A percentile compares a stretch with the other conserved stretches of the same genome.
phyloP scores from a whole-genome alignment of 2,797 vertebrate species.

The Taenioides sp. region DNA sequence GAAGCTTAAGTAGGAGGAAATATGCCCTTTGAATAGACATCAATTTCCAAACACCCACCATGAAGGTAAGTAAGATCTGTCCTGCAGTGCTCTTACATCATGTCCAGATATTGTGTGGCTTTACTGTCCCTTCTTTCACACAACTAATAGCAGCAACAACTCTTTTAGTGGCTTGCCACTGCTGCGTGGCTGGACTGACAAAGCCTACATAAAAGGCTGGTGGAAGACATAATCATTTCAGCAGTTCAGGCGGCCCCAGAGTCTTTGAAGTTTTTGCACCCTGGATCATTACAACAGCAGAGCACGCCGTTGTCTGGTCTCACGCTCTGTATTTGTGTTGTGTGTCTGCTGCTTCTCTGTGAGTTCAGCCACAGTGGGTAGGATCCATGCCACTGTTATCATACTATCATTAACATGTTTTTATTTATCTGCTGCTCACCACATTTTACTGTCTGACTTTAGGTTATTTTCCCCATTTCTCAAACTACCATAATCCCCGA shows the following conservation, averaged over 20 bases:
- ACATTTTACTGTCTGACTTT: slow-evolving; percentile 27
- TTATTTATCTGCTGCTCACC: slow-evolving; percentile 38
- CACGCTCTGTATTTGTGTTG: slow-evolving; percentile 32
- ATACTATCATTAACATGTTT: slow-evolving; percentile 48
- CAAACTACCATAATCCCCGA: slow-evolving; percentile 59
- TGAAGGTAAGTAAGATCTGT: slow-evolving; percentile 61
- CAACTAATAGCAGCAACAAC: slow-evolving; percentile 74
- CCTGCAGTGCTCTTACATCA: slow-evolving; percentile 45
- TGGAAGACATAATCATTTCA: slow-evolving; percentile 63
- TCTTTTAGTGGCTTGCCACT: slow-evolving; percentile 47
- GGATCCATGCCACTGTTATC: slow-evolving; percentile 36
- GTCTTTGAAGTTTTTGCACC: slow-evolving; percentile 58
- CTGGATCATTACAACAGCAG: slow-evolving; percentile 57
- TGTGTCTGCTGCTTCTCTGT: slow-evolving; percentile 30
- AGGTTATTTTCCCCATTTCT: slow-evolving; percentile 28
- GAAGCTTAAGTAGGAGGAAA: slow-evolving; percentile 54
- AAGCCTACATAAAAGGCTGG: slow-evolving; percentile 62
- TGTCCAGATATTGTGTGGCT: slow-evolving; percentile 54
- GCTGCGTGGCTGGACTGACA: slow-evolving; percentile 57
- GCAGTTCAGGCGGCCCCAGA: slow-evolving; percentile 53
- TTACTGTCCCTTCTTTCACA: slow-evolving; percentile 62
- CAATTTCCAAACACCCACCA: slow-evolving; percentile 60
- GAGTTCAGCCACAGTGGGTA: slow-evolving; percentile 32
- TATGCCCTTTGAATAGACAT: slow-evolving; percentile 58
- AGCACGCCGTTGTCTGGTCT: slow-evolving; percentile 36